Evolutionary conservation across 1,140 invertebrate genomes (phyloP), one percentile per base, ranked within the genome.

Genomic region (Papilio machaon): DNA sequence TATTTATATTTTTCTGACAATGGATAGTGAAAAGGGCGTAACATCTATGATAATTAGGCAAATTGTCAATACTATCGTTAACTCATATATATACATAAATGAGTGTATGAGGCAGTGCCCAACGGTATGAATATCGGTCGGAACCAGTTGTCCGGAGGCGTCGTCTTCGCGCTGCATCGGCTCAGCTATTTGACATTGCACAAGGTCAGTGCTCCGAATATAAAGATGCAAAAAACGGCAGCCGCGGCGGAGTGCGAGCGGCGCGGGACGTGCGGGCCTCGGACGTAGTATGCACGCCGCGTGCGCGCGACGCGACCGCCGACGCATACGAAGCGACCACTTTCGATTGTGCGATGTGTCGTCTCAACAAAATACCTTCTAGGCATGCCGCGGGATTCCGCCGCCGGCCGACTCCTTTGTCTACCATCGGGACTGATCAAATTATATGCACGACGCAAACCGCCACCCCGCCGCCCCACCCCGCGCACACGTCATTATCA

Each of bases 141-240:
- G 87, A 90, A 89, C 88, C 88, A 86, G 89, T 91, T 89, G 90
- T 54, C 13, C 1, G 52, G 52, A 54, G 52, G 52, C 52, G 52
- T 54, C 52, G 52, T 87, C 87, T 86, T 87, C 83, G 83, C 87
- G 85, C 83, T 89, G 87, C 90, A 90, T 85, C 87, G 86, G 73
- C 90, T 90, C 89, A 94, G 87, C 92, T 92, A 94, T 94, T 93
- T 93, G 93, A 94, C 93, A 94, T 94, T 94, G 93, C 88, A 89
- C 89, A 94, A 94, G 93, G 93, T 93, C 91, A 94, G 92, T 94
- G 92, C 87, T 94, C 93, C 92, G 93, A 92, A 93, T 94, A 91
- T 92, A 92, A 92, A 93, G 90, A 94, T 93, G 92, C 91, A 93
- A 93, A 92, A 90, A 91, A 90, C 85, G 85, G 83, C 75, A 81